Evolutionary conservation across 2,113 vertebrate genomes (phyloP), one percentile per base, ranked within the genome.

Genomic region (Notiomystis cincta): DNA sequence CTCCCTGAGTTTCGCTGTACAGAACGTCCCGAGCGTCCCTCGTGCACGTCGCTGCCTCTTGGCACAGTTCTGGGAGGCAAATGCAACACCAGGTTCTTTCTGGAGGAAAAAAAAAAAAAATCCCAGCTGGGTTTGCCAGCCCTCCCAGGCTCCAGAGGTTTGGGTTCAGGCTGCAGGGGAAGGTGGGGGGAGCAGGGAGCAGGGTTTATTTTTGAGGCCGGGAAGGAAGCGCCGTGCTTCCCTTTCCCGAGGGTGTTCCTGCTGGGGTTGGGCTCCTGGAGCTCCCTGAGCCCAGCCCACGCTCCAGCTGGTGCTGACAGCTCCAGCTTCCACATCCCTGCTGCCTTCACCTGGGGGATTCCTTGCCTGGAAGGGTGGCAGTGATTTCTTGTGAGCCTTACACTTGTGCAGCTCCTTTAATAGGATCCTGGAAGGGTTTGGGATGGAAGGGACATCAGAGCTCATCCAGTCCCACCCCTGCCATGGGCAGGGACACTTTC

Each of bases 141-240:
- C 11, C 18, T 66, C 22, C 17, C 1, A 1, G 48, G n/a, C 54
- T 77, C 21, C 28, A 20, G 80, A 30, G 70, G 24, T 64, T 81
- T 94, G 0, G 1, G 21, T 40, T 79, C 22, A 66, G 82, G 73
- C 69, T 30, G 56, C 9, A 4, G 3, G 3, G 70, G 33, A 33
- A 78, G 73, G 42, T 40, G 92, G 77, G 62, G 82, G 61, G 67
- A 62, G 62, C 9, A 5, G 35, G 58, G 85, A 92, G 57, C 13
- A 1, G 58, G 86, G 85, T 28, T 88, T 94, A 67, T 93, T 95
- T 92, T 82, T 76, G 62, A 53, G 83, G 85, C 48, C 0, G 25
- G 90, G 76, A 96, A 96, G 88, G 95, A 95, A 95, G 23, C 1
- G 1, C 47, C 0, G 28, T 69, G 57, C 45, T 97, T 96, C 90